phyloP scores from a whole-genome alignment of 2,888 invertebrate species.

The Nipponacmea schrenckii region DNA sequence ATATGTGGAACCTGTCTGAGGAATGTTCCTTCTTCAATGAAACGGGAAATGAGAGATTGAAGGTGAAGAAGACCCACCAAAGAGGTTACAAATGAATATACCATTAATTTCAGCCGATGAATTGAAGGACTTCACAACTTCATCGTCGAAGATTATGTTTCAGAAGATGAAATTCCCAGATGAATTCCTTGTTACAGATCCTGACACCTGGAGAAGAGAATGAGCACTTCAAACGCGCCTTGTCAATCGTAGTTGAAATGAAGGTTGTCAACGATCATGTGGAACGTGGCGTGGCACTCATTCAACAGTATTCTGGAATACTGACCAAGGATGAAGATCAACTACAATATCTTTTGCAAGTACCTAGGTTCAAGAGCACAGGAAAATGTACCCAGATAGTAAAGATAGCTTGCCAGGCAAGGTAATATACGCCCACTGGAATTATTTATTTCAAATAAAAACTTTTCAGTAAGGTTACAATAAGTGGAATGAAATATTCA shows the following conservation, averaged over 20 bases:
- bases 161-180: neutral
- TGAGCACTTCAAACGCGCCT: neutral
- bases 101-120: neutral
- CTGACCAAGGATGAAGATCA: neutral
- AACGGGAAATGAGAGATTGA: too few relatives aligned
- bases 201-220: neutral
- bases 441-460: too few relatives aligned
- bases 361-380: too few relatives aligned
- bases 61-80: neutral
- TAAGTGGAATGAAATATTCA: too few relatives aligned
- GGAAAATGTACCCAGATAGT: too few relatives aligned
- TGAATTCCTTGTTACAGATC: neutral
- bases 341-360: neutral
- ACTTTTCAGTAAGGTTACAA: too few relatives aligned
- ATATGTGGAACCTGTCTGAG: neutral
- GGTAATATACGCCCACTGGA: too few relatives aligned
- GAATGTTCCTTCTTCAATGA: neutral
- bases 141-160: slow-evolving; percentile 2
- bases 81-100: neutral
- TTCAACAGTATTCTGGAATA: neutral
- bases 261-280: neutral
- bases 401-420: too few relatives aligned
- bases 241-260: neutral
- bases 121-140: slow-evolving; percentile 3
- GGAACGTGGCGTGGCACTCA: neutral